Evolutionary conservation across 2,888 invertebrate species (phyloP).

Genomic region (Stictocephala bisonia): DNA sequence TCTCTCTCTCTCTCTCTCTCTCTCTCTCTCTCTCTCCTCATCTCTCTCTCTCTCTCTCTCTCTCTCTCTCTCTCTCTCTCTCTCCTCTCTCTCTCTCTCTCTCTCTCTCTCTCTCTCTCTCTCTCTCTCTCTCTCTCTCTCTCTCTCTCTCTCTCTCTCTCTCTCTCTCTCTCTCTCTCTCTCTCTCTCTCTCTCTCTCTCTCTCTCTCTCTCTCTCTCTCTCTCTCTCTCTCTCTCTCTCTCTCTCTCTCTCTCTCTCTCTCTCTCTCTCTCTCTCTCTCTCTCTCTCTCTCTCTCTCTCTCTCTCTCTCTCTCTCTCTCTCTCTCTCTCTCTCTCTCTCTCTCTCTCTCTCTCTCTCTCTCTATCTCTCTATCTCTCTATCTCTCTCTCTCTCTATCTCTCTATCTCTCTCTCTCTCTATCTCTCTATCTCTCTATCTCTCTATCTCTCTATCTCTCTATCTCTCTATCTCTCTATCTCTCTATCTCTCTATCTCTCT

Average conservation of each 20-base stretch:
- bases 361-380: too few species aligned
- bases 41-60: too few species aligned
- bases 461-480: too few species aligned
- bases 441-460: too few species aligned
- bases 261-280: neutral
- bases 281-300: neutral
- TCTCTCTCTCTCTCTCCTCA: neutral
- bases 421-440: too few species aligned
- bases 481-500: too few species aligned
- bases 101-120: neutral
- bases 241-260: neutral
- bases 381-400: too few species aligned
- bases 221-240: neutral
- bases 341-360: too few species aligned
- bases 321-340: neutral
- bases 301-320: neutral
- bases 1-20: neutral
- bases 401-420: too few species aligned
- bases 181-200: neutral
- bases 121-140: neutral
- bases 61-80: neutral
- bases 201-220: neutral
- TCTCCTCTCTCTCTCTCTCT: neutral
- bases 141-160: neutral
- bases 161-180: neutral